Evolutionary conservation across 1,140 invertebrate genomes (phyloP), one percentile per base, ranked within the genome.

Genomic region (Thereuonema tuberculata): DNA sequence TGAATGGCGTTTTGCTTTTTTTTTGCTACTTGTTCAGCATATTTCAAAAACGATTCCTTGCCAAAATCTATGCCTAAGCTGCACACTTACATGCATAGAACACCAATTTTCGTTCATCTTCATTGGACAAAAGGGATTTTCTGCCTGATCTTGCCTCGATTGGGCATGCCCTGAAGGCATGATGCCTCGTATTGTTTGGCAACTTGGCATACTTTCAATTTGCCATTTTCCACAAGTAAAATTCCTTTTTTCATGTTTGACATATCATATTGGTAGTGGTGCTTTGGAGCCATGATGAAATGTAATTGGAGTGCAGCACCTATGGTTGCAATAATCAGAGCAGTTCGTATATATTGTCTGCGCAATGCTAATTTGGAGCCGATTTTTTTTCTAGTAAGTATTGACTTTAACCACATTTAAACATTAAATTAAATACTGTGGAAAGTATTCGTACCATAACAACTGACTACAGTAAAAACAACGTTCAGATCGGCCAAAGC

Each of bases 41-140:
- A 29, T 28, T 24, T 5, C 5, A 56, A 20, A 56, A 56, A 56
- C 21, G 37, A 5, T 26, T 28, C 23, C 23, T 56, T 56, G 5
- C 54, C 54, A 24, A 56, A 28, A 5, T 24, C 25, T 28, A 52
- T 52, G 14, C 50, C 54, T 9, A 56, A 9, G 25, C 21, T 29
- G 54, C 54, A 29, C 54, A 9, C 3, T 56, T 21, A 56, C 3
- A 9, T 17, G 54, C 17, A 24, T 9, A 29, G 23, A 31, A 14
- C n/a, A 28, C 50, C 21, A 56, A 9, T 24, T 56, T 56, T 21
- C 54, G 5, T 21, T 56, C 54, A 37, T 56, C 54, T 26, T 28
- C 21, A 56, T 28, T 14, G 5, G 54, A 14, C 9, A 56, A 21
- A 15, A 28, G n/a, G 5, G 54, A 5, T 37, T 56, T 56, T 12